These are phyloP conservation scores for Rhea pennata DNA, from an alignment of 2,113 vertebrate species.

Conservation along the genomic window DNA sequence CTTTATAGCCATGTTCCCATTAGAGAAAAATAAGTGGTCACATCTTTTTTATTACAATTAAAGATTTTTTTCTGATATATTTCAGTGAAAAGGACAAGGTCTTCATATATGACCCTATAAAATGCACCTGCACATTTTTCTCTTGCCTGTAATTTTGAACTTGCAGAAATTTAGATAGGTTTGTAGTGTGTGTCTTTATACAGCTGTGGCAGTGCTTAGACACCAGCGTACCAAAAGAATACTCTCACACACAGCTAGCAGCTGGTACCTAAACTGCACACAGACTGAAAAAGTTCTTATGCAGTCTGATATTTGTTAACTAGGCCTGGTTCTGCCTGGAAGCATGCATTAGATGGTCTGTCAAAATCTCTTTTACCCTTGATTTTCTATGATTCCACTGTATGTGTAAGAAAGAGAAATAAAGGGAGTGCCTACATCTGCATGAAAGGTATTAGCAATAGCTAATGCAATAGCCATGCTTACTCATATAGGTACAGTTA, in stretches of 20 bases:
- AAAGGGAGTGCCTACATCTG: neutral
- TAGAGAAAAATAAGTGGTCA: neutral
- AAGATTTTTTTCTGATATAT: neutral
- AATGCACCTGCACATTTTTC: neutral
- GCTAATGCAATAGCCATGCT: too few species aligned
- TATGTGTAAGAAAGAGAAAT: neutral
- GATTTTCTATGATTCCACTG: neutral
- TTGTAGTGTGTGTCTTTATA: neutral
- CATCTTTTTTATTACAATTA: neutral
- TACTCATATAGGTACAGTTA: neutral
- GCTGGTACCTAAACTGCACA: accelerated
- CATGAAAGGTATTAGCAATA: neutral
- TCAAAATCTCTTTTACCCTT: neutral
- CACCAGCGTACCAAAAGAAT: neutral
- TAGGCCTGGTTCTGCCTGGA: neutral
- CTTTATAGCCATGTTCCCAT: neutral
- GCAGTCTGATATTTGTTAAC: neutral
- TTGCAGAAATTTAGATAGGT: neutral
- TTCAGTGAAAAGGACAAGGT: neutral
- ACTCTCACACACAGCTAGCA: neutral
- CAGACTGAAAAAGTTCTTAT: neutral
- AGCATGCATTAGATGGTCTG: neutral
- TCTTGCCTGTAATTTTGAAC: neutral
- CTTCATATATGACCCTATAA: neutral
- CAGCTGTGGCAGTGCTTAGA: neutral